phyloP scores from a whole-genome alignment of 2,888 invertebrate genomes.

The Sinopyrophorus schimmeli region DNA sequence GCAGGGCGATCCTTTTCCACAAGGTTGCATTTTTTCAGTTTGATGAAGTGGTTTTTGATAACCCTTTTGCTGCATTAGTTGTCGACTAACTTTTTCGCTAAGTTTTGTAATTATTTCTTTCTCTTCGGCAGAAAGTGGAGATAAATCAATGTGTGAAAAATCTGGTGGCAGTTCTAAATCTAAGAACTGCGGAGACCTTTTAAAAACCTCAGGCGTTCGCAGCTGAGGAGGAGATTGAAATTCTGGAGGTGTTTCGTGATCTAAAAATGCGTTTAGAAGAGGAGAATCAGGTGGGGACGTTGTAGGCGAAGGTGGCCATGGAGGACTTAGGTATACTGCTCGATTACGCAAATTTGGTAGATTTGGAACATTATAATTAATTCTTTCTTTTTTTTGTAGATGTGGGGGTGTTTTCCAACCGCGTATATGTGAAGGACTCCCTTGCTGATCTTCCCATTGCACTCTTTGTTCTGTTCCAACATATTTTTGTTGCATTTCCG shows the following conservation, averaged over 20 bases:
- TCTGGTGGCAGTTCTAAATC: conserved; percentile 4
- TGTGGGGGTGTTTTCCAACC: conserved; percentile 14
- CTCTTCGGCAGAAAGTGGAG: too few species aligned
- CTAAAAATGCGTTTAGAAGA: background rate
- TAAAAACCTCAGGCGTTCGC: background rate
- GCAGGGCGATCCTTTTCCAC: too few species aligned
- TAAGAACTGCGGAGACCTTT: background rate
- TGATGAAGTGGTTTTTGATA: too few species aligned
- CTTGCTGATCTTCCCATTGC: background rate
- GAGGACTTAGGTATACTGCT: background rate
- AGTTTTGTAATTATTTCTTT: too few species aligned
- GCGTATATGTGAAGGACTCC: background rate
- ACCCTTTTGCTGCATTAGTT: too few species aligned
- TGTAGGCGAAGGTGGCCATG: background rate
- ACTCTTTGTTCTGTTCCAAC: background rate
- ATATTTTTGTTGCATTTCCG: background rate
- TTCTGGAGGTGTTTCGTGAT: conserved; percentile 1
- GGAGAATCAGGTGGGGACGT: background rate
- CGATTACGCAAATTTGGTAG: background rate
- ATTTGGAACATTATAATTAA: background rate
- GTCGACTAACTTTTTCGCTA: too few species aligned
- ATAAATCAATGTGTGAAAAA: too few species aligned
- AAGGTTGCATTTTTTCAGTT: too few species aligned
- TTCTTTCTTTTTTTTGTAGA: background rate
- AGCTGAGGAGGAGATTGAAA: background rate